Conservation (phyloP, 2,888 invertebrate species). For the Isoperla grammatica region DNA sequence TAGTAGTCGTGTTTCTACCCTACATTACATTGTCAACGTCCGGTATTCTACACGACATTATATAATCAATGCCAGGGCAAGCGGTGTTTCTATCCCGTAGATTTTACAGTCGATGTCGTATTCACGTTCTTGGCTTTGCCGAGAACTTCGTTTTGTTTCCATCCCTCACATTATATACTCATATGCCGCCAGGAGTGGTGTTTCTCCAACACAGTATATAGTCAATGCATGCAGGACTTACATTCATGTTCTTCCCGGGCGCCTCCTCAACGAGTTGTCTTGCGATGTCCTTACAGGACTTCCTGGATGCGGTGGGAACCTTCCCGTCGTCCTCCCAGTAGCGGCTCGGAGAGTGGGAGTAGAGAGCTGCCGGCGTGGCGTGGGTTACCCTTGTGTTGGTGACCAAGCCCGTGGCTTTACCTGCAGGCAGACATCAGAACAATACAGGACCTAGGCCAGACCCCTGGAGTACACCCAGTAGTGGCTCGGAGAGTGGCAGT, state of each 20-base stretch:
- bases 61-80: no score
- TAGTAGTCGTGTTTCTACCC: no score
- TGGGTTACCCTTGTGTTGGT: constrained; percentile 75
- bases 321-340: constrained; percentile 77
- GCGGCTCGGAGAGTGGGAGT: constrained; percentile 67
- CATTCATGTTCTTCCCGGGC: constrained; percentile 68
- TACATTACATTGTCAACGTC: no score
- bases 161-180: no score
- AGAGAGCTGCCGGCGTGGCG: constrained; percentile 71
- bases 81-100: no score
- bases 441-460: background rate
- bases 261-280: constrained; percentile 71
- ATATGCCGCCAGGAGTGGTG: no score
- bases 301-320: constrained; percentile 62
- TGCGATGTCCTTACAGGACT: constrained; percentile 73
- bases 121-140: no score
- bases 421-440: constrained; percentile 41
- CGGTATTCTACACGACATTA: no score
- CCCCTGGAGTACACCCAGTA: constrained; percentile 72
- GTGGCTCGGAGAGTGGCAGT: constrained; percentile 67
- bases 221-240: constrained; percentile 45
- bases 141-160: no score
- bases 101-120: no score
- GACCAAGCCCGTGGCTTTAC: constrained; percentile 74
- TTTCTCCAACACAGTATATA: no score